A percentile compares a stretch with the other conserved stretches of the same genome.
Evolutionary conservation across 2,888 invertebrate species (phyloP).

Genomic region (Schrankia costaestrigalis): DNA sequence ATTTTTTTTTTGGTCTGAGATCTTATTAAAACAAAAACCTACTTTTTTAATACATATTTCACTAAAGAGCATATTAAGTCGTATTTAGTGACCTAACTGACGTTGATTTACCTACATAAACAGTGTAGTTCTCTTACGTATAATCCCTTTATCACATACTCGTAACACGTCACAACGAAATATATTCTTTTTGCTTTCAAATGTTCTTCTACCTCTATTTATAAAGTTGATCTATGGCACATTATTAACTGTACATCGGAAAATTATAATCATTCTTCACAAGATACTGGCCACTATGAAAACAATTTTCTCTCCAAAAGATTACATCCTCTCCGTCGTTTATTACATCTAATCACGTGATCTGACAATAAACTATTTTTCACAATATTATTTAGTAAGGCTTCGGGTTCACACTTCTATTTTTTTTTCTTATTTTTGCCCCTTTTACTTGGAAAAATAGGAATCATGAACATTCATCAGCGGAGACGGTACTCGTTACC

Average conservation of each 20-base stretch:
- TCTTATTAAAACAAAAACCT: too few relatives aligned
- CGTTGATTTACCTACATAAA: too few relatives aligned
- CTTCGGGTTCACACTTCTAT: slow-evolving; percentile 58
- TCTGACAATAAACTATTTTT: slow-evolving; percentile 75
- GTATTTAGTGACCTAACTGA: too few relatives aligned
- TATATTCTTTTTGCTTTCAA: background rate
- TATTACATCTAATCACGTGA: slow-evolving; percentile 76
- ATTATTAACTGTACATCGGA: slow-evolving; percentile 23
- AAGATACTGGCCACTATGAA: slow-evolving; percentile 57
- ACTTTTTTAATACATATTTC: too few relatives aligned
- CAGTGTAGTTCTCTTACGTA: background rate
- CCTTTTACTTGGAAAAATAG: slow-evolving; percentile 65
- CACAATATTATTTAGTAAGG: slow-evolving; percentile 70
- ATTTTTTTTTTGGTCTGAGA: too few relatives aligned
- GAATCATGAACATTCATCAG: slow-evolving; percentile 67
- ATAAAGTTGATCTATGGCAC: slow-evolving; percentile 25
- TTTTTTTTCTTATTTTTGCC: slow-evolving; percentile 61
- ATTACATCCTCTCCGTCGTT: slow-evolving; percentile 49
- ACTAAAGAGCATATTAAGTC: too few relatives aligned
- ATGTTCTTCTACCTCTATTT: slow-evolving; percentile 5
- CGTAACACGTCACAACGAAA: background rate
- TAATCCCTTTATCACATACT: background rate
- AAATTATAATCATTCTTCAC: slow-evolving; percentile 59
- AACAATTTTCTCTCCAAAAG: slow-evolving; percentile 66
- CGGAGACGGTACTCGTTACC: slow-evolving; percentile 69